phyloP scores from a whole-genome alignment of 2,797 vertebrate genomes.

The Pangasius djambal region DNA sequence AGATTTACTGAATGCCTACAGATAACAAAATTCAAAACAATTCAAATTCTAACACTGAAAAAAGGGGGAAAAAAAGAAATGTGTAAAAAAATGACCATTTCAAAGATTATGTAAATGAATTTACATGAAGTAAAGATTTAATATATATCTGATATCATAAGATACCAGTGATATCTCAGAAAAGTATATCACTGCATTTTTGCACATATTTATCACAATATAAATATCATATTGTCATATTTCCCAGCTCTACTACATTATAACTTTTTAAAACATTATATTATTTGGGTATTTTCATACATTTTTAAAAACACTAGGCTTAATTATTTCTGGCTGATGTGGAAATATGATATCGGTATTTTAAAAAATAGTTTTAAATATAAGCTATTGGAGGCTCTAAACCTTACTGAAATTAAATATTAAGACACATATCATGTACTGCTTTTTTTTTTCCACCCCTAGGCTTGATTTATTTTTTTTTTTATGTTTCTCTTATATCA shows the following conservation, averaged over 20 bases:
- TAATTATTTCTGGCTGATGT: background rate
- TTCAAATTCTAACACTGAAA: background rate
- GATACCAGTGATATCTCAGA: background rate
- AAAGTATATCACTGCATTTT: background rate
- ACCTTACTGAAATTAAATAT: background rate
- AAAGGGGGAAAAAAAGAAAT: background rate
- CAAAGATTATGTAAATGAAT: background rate
- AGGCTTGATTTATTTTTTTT: background rate
- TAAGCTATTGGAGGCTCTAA: background rate
- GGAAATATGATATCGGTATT: background rate
- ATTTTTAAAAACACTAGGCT: background rate
- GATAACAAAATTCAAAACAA: no score
- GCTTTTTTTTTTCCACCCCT: background rate
- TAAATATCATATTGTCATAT: background rate
- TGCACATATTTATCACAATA: background rate
- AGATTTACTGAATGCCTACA: background rate
- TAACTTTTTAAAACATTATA: background rate
- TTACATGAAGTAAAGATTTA: background rate
- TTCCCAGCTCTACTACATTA: background rate
- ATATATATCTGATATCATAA: background rate
- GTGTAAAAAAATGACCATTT: background rate
- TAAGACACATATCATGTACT: background rate
- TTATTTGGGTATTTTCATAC: background rate
- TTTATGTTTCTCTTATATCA: background rate
- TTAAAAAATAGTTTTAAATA: background rate